Percentiles rank a stretch among this genome's conserved stretches.
These are phyloP conservation scores for Venustaconcha ellipsiformis DNA, from an alignment of 1,140 invertebrate genomes.

Conservation along the genomic window DNA sequence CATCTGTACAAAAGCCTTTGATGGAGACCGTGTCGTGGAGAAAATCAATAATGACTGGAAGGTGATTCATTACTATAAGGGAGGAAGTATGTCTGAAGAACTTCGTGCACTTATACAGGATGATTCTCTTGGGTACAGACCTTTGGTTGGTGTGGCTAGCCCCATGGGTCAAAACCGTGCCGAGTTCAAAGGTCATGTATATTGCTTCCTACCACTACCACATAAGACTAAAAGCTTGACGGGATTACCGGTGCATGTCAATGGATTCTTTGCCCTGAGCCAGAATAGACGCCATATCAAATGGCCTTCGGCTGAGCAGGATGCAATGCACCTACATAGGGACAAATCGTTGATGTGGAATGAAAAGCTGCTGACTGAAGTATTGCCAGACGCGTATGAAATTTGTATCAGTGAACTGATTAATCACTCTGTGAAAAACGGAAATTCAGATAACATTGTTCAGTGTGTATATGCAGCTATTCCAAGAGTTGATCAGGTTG, in stretches of 20 bases:
- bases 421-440: background rate
- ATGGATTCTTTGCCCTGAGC: conserved; percentile 54
- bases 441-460: background rate
- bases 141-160: conserved; percentile 16
- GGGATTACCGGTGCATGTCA: conserved; percentile 57
- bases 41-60: conserved; percentile 7
- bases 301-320: conserved; percentile 38
- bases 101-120: conserved; percentile 14
- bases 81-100: conserved; percentile 5
- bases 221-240: conserved; percentile 34
- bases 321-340: conserved; percentile 17
- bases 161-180: background rate
- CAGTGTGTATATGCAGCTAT: conserved; percentile 4
- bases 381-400: conserved; percentile 32
- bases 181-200: conserved; percentile 37
- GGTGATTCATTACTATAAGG: conserved; percentile 20
- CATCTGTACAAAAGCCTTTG: too few relatives aligned
- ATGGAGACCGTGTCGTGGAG: background rate
- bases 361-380: conserved; percentile 40
- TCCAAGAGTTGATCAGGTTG: conserved; percentile 3
- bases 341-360: conserved; percentile 52
- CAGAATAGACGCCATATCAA: conserved; percentile 54
- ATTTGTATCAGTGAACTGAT: background rate
- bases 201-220: conserved; percentile 58
- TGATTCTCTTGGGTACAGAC: conserved; percentile 8